Percentiles rank a stretch among this genome's conserved stretches.
These are phyloP conservation scores for Diaphora mendica DNA, from an alignment of 2,888 invertebrate genomes.

Conservation along the genomic window DNA sequence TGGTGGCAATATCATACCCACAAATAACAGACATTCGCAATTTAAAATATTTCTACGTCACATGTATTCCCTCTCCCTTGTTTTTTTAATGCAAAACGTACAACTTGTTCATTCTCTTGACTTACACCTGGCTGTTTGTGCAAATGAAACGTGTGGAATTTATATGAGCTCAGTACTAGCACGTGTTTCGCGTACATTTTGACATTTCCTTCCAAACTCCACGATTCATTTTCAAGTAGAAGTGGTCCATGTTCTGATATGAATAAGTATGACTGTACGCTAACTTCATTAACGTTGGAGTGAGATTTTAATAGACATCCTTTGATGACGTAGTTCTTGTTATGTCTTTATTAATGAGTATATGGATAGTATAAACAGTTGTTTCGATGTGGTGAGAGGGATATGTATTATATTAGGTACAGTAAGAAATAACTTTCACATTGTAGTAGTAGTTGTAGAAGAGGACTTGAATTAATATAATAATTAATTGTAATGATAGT, in stretches of 20 bases:
- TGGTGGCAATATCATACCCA: neutral
- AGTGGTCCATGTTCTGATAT: constrained; percentile 43
- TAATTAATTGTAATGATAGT: neutral
- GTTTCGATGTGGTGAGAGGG: neutral
- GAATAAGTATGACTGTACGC: constrained; percentile 41
- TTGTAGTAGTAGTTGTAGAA: neutral
- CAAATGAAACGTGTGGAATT: constrained; percentile 79
- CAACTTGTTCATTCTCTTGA: constrained; percentile 19
- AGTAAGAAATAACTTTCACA: neutral
- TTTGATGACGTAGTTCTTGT: constrained; percentile 24
- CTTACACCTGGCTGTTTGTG: constrained; percentile 53
- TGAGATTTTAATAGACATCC: constrained; percentile 36
- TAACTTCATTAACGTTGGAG: constrained; percentile 35
- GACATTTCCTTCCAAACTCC: constrained; percentile 55
- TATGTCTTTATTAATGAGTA: constrained; percentile 20
- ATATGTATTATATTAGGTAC: neutral
- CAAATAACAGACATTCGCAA: neutral
- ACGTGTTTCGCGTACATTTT: constrained; percentile 75
- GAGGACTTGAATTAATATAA: neutral
- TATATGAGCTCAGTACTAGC: constrained; percentile 70
- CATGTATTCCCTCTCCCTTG: neutral
- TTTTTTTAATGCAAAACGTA: neutral
- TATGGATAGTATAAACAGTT: neutral
- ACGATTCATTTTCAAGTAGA: constrained; percentile 42
- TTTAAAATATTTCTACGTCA: neutral